Evolutionary conservation across 2,888 invertebrate genomes (phyloP).

Genomic region (Harpagoxenus sublaevis): DNA sequence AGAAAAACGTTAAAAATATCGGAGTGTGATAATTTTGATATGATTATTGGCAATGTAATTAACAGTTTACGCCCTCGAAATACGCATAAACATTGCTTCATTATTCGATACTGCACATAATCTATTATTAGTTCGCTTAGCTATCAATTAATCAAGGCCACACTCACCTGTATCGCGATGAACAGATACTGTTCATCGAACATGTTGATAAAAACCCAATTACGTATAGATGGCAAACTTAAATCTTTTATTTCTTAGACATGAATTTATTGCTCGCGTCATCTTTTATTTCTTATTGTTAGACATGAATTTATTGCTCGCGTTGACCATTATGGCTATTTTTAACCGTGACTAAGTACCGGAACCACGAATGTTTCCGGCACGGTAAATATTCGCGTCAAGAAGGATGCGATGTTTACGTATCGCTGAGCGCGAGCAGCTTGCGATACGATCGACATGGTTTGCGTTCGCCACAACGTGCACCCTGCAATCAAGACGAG

Average conservation of each 20-base stretch:
- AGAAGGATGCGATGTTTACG: slow-evolving; percentile 13
- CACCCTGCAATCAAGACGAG: neutral
- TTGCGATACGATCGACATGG: slow-evolving; percentile 11
- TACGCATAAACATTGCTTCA: neutral
- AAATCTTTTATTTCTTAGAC: neutral
- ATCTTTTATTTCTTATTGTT: neutral
- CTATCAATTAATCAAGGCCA: slow-evolving; percentile 16
- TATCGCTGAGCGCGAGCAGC: slow-evolving; percentile 9
- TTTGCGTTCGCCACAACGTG: neutral
- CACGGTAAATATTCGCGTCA: neutral
- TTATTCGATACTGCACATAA: neutral
- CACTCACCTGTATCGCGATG: neutral
- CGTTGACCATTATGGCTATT: neutral
- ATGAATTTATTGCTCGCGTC: neutral
- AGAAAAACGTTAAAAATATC: neutral
- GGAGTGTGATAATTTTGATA: neutral
- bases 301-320: neutral
- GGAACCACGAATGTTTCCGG: slow-evolving; percentile 27
- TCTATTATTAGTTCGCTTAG: neutral
- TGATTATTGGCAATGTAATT: neutral
- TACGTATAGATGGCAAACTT: neutral
- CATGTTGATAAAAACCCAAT: neutral
- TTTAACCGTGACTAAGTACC: slow-evolving; percentile 27
- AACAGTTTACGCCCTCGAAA: neutral
- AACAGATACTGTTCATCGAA: neutral